A percentile compares a stretch with the other conserved stretches of the same genome.
Evolutionary conservation across 2,888 invertebrate species (phyloP).

Genomic region (Tromatobia lineatoria): DNA sequence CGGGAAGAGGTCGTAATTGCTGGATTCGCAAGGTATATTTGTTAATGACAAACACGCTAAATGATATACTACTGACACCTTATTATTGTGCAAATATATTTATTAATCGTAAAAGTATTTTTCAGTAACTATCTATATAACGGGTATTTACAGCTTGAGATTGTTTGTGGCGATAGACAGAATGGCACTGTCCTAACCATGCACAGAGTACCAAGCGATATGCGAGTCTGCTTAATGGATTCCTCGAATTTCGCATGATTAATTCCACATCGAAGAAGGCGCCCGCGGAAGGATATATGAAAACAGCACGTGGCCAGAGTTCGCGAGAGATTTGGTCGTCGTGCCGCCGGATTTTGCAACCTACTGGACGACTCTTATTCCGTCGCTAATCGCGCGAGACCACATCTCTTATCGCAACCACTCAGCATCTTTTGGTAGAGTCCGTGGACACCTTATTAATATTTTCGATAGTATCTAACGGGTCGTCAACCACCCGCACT

Average conservation of each 20-base stretch:
- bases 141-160: slow-evolving; percentile 59
- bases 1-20: too few relatives aligned
- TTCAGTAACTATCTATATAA: slow-evolving; percentile 6
- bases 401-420: slow-evolving; percentile 66
- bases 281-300: slow-evolving; percentile 63
- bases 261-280: slow-evolving; percentile 79
- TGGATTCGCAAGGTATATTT: too few relatives aligned
- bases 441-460: slow-evolving; percentile 65
- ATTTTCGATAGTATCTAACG: slow-evolving; percentile 51
- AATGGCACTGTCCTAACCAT: slow-evolving; percentile 35
- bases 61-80: not conserved
- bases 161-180: slow-evolving; percentile 75
- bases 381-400: slow-evolving; percentile 9
- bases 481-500: slow-evolving; percentile 16
- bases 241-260: slow-evolving; percentile 83
- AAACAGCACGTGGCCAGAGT: slow-evolving; percentile 24
- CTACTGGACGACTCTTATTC: slow-evolving; percentile 14
- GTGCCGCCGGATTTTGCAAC: slow-evolving; percentile 20
- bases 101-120: not conserved
- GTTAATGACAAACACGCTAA: not conserved
- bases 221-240: slow-evolving; percentile 80
- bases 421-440: slow-evolving; percentile 60
- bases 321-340: not conserved
- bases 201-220: slow-evolving; percentile 56
- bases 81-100: not conserved